Percentiles rank a stretch among this genome's conserved stretches.
phyloP scores from a whole-genome alignment of 1,140 invertebrate genomes.

The Cotesia typhae region DNA sequence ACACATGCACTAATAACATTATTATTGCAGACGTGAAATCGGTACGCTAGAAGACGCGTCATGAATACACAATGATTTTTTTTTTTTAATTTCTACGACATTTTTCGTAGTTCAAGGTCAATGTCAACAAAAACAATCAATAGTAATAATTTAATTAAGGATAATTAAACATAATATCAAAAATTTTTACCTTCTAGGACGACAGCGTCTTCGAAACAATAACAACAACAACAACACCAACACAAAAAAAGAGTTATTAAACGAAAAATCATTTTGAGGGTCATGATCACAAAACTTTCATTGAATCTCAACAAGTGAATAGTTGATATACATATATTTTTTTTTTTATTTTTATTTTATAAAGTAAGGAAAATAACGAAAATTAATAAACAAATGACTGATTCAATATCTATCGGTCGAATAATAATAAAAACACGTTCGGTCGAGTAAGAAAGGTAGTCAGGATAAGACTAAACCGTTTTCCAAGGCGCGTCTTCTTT shows the following conservation, averaged over 20 bases:
- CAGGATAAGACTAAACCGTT: constrained; percentile 51
- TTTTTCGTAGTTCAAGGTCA: too few relatives aligned
- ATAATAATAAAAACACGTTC: not conserved
- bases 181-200: constrained; percentile 55
- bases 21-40: constrained; percentile 23
- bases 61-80: constrained; percentile 17
- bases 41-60: constrained; percentile 26
- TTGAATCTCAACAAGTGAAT: not conserved
- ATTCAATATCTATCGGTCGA: too few relatives aligned
- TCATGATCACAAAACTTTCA: not conserved
- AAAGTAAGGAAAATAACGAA: too few relatives aligned
- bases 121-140: not conserved
- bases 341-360: too few relatives aligned
- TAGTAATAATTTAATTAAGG: not conserved
- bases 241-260: constrained; percentile 35
- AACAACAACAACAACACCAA: constrained; percentile 29
- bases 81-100: too few relatives aligned
- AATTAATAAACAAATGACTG: not conserved
- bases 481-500: constrained; percentile 59
- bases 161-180: not conserved
- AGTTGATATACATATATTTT: not conserved
- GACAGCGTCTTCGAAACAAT: constrained; percentile 44
- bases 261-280: not conserved
- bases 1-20: constrained; percentile 7
- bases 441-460: constrained; percentile 1